Conservation (phyloP, 1,140 invertebrate genomes). For the Drosophila simulans region DNA sequence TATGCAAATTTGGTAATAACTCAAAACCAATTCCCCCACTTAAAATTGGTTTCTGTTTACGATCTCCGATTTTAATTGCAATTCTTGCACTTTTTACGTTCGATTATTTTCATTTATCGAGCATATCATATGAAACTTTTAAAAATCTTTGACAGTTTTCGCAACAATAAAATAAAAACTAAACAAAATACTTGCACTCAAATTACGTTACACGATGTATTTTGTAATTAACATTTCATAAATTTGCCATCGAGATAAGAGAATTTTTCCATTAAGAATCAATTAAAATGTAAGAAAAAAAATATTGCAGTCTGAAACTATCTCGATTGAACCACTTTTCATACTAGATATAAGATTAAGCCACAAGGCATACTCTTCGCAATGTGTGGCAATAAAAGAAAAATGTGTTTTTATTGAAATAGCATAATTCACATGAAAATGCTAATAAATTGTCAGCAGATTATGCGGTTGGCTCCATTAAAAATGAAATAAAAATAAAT, state of each 20-base stretch:
- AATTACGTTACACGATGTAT: constrained; percentile 53
- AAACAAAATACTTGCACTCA: constrained; percentile 48
- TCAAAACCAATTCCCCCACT: constrained; percentile 12
- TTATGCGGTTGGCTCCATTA: constrained; percentile 55
- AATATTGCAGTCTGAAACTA: constrained; percentile 56
- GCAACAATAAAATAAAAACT: constrained; percentile 39
- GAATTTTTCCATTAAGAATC: constrained; percentile 83
- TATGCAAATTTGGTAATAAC: constrained; percentile 37
- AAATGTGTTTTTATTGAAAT: constrained; percentile 74
- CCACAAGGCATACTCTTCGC: constrained; percentile 31
- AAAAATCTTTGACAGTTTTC: constrained; percentile 68
- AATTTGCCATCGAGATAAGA: constrained; percentile 78
- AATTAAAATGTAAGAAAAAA: constrained; percentile 76
- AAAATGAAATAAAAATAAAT: constrained; percentile 28
- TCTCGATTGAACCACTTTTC: constrained; percentile 81
- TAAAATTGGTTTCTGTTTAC: constrained; percentile 39
- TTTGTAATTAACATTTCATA: constrained; percentile 84
- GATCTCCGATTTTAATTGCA: constrained; percentile 41
- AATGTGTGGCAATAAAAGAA: constrained; percentile 70
- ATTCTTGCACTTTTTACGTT: constrained; percentile 13
- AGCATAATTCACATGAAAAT: constrained; percentile 79
- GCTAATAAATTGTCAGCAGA: constrained; percentile 69
- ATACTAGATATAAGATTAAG: constrained; percentile 66
- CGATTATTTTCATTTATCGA: constrained; percentile 49
- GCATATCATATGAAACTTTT: constrained; percentile 40